These are phyloP conservation scores for Microctonus hyperodae DNA, from an alignment of 2,888 invertebrate genomes.

Conservation along the genomic window DNA sequence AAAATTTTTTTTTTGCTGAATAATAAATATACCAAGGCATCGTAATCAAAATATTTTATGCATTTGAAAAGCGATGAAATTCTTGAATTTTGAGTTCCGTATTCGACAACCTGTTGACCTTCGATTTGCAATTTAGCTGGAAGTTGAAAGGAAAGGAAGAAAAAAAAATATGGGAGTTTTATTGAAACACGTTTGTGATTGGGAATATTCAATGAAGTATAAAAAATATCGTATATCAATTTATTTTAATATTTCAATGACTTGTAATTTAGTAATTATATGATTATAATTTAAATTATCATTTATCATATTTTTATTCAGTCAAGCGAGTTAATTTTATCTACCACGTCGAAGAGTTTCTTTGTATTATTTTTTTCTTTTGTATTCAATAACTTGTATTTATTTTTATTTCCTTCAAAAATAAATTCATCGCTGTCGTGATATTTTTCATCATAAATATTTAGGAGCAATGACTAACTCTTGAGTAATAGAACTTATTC, in stretches of 20 bases:
- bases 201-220: not conserved
- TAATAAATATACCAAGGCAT: not conserved
- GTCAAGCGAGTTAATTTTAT: not conserved
- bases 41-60: not conserved
- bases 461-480: too few relatives aligned
- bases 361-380: not conserved
- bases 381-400: not conserved
- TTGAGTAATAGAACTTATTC: too few relatives aligned
- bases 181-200: conserved; percentile 7
- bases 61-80: not conserved
- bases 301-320: not conserved
- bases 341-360: not conserved
- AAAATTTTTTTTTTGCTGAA: too few relatives aligned
- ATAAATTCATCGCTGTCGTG: too few relatives aligned
- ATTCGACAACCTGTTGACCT: conserved; percentile 38
- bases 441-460: too few relatives aligned
- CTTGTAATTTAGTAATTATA: not conserved
- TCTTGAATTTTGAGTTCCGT: conserved; percentile 35
- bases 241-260: not conserved
- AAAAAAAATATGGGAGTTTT: conserved; percentile 28
- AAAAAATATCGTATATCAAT: not conserved
- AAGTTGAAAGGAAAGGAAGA: conserved; percentile 39
- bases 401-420: not conserved
- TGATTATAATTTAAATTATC: not conserved
- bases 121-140: conserved; percentile 26